Percentiles rank a stretch among this genome's conserved stretches.
Evolutionary conservation across 2,888 invertebrate species (phyloP).

Genomic region (Tetrapedia diversipes): DNA sequence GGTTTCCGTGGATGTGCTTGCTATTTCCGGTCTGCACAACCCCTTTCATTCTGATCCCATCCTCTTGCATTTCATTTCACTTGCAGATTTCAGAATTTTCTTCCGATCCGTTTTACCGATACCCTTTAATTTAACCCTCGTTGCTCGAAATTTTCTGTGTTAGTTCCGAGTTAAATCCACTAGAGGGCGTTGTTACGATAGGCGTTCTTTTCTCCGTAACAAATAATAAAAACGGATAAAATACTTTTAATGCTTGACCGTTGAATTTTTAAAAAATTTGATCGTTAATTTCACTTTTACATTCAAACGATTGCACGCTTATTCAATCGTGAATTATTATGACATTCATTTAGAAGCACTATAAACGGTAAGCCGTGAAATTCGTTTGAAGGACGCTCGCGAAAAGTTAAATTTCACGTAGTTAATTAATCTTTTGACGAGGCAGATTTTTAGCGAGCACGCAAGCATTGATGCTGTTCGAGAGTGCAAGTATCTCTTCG

Average conservation of each 20-base stretch:
- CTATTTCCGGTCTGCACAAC: conserved; percentile 19
- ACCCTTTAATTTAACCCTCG: conserved; percentile 21
- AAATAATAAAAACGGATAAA: no score
- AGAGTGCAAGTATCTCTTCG: not conserved
- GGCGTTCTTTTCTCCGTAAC: no score
- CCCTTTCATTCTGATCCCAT: conserved; percentile 13
- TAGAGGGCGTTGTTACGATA: no score
- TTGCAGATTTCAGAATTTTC: conserved; percentile 27
- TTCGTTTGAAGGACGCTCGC: not conserved
- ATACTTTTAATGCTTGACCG: no score
- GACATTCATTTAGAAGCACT: not conserved
- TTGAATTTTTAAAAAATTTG: no score
- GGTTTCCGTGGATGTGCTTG: conserved; percentile 3
- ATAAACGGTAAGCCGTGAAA: not conserved
- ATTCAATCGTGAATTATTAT: no score
- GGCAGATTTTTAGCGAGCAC: not conserved
- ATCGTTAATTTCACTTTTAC: no score
- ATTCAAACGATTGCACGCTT: no score
- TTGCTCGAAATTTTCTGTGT: not conserved
- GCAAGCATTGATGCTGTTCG: not conserved
- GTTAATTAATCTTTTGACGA: conserved; percentile 1
- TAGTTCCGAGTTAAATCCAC: not conserved
- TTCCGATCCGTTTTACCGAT: conserved; percentile 32
- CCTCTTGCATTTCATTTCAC: conserved; percentile 27
- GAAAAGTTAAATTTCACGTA: conserved; percentile 6